These are phyloP conservation scores for Festucalex cinctus DNA, from an alignment of 2,113 vertebrate genomes.

Conservation along the genomic window DNA sequence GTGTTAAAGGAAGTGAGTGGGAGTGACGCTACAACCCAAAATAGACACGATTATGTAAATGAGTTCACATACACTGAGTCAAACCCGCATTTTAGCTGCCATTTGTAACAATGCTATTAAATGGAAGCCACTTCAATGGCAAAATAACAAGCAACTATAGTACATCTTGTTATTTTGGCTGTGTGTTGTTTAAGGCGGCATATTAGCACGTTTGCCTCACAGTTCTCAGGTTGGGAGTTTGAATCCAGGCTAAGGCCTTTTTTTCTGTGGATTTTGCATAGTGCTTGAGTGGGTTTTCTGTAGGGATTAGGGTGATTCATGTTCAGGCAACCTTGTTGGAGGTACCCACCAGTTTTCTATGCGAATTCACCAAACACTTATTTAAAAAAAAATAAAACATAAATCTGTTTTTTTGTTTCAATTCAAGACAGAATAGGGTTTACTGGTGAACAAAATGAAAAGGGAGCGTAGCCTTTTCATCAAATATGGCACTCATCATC, in stretches of 20 bases:
- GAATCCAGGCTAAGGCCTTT: background rate
- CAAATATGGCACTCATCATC: too few species aligned
- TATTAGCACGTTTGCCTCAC: background rate
- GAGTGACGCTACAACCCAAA: conserved; percentile 2
- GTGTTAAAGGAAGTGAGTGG: conserved; percentile 1
- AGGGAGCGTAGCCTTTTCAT: too few species aligned
- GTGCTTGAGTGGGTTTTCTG: too few species aligned
- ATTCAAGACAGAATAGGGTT: too few species aligned
- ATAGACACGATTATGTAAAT: conserved; percentile 6
- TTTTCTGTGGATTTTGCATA: background rate
- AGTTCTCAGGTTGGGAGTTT: background rate
- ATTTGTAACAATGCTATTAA: background rate
- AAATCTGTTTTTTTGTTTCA: too few species aligned
- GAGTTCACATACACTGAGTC: background rate
- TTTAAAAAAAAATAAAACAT: too few species aligned
- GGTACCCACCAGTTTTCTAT: too few species aligned
- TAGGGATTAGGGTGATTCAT: background rate
- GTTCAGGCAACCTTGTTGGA: too few species aligned
- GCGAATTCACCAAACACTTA: too few species aligned
- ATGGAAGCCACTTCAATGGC: background rate
- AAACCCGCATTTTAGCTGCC: background rate
- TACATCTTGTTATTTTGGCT: background rate
- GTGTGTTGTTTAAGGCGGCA: background rate
- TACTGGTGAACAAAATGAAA: too few species aligned
- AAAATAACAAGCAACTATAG: background rate